Conservation (phyloP, 2,888 invertebrate genomes). For the Mycalesis mineus region DNA sequence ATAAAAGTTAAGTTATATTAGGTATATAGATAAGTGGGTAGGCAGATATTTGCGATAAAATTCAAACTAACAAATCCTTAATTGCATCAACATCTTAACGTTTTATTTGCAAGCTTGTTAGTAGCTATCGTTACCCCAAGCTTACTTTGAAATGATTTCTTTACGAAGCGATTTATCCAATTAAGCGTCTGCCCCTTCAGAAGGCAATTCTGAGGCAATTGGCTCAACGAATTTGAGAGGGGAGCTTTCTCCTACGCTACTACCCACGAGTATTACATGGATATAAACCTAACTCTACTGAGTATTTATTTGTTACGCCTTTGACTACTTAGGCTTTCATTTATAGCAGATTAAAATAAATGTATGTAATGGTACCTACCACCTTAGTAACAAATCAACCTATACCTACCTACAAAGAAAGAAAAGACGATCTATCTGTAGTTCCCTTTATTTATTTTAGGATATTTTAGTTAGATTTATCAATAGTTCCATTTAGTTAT, state of each 20-base stretch:
- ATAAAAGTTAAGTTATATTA: too few relatives aligned
- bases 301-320: background rate
- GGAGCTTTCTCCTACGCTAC: slow-evolving; percentile 48
- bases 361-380: too few relatives aligned
- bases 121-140: background rate
- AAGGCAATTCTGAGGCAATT: slow-evolving; percentile 65
- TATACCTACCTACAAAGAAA: too few relatives aligned
- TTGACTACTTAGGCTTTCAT: too few relatives aligned
- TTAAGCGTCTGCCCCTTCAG: slow-evolving; percentile 64
- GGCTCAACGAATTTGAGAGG: slow-evolving; percentile 58
- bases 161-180: slow-evolving; percentile 69
- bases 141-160: slow-evolving; percentile 18
- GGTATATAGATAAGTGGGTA: background rate
- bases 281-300: too few relatives aligned
- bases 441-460: too few relatives aligned
- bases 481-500: too few relatives aligned
- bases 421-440: too few relatives aligned
- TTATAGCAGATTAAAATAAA: too few relatives aligned
- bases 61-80: background rate
- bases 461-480: too few relatives aligned
- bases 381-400: too few relatives aligned
- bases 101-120: slow-evolving; percentile 14
- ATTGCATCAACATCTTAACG: background rate
- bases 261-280: background rate
- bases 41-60: background rate